Evolutionary conservation across 2,888 invertebrate species (phyloP), one percentile per base, ranked within the genome.

Genomic region (Callyntrura sp.): DNA sequence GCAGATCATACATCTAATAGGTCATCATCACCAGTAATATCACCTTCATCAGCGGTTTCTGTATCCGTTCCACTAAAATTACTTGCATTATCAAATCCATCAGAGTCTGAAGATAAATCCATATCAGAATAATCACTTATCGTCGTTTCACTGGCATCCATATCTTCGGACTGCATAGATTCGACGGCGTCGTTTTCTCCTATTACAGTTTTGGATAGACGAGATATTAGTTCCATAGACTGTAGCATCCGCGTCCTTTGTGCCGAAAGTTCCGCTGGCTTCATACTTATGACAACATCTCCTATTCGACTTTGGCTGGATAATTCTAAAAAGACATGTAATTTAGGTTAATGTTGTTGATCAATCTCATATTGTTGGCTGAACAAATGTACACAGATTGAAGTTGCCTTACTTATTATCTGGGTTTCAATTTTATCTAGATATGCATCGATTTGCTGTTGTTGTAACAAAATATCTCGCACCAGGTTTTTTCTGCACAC

Each of bases 401-500:
- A 51, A 76, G 4, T 43, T 0, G 20, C 65, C 94, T 94, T 94
- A 95, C 97, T 96, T 92, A 96, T 96, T 90, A 98, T 96, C 94
- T 97, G 96, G 11, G 96, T 96, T 94, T 97, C 97, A 82, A 98
- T 96, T 79, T 96, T 96, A 93, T 96, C 96, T 68, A 98, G 95
- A 60, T 97, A 94, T 0, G 96, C 96, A 94, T 97, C 96, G 48
- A 98, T 95, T 88, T 96, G 95, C 90, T 96, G 95, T 94, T 98
- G 97, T 94, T 97, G 96, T 92, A 97, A 96, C 93, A 96, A 96
- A 84, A 98, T 96, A 94, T 98, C 97, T 35, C 97, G 96, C 92
- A 98, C 95, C 79, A 98, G 95, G 85, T 97, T 96, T 93, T 96
- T 95, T 92, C 97, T 96, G 93, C 98, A 98, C 94, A 97, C 97